Base-by-base conservation (phyloP, 2,888 invertebrate genomes). In the Phyllotreta striolata region DNA sequence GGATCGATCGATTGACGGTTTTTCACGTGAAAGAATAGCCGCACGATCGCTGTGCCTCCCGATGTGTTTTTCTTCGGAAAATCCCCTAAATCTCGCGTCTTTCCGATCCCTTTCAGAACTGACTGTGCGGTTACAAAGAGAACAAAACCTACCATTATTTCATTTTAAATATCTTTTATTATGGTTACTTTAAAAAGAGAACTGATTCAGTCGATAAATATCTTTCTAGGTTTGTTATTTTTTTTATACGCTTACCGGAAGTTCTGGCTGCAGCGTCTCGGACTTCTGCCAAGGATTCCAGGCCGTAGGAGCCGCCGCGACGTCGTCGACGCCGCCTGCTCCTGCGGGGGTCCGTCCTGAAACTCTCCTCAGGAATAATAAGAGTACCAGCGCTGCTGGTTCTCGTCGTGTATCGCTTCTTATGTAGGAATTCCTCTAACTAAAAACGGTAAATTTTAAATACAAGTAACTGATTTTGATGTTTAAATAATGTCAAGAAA, bases 351-450 rank as follows among this genome's bases (percentile, higher is more conserved):
- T 55, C 40, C 8, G 35, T 44, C 38, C 35, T 73, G 47, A 83
- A 81, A 75, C 79, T 83, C 59, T 85, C 85, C 62, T 85, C 83
- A 57, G 82, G 80, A 58, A 86, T 81, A 61, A 86, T 78, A 67
- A 86, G 75, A 39, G 85, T 85, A 35, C 86, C 86, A 9, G 85
- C 85, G 65, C 83, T 83, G 72, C 84, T 82, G 37, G 83, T 84
- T 69, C 85, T 79, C 55, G 84, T 78, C 66, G 78, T 83, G 70
- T 85, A 85, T 54, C 80, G 81, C 68, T 63, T 71, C 3, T 40
- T 60, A 24, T 60, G 60, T 3, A 52, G 8, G 5, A 60, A 38
- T 12, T 73, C 64, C 10, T 49, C 66, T 39, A 71, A 46, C 70
- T 71, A 56, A 39, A 63, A 63, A 54, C 54, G 52, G 43, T 0